Evolutionary conservation across 2,797 vertebrate species (phyloP), one percentile per base, ranked within the genome.

Genomic region (Amazona ochrocephala): DNA sequence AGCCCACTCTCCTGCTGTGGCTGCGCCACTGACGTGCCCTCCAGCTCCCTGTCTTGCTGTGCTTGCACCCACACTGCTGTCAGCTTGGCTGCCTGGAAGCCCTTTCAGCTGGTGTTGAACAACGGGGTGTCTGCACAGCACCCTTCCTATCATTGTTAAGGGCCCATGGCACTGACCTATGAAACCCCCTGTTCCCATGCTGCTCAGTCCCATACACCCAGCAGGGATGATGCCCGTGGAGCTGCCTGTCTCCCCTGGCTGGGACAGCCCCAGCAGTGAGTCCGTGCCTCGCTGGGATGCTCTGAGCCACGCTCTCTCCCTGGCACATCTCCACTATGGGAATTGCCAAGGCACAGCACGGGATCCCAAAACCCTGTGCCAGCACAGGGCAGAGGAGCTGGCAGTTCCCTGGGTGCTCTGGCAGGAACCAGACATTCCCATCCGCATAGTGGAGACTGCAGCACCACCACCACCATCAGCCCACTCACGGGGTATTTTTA

Each of bases 401-500:
- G 39, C 12, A 2, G 64, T 80, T 68, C 51, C 53, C 53, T 2
- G 8, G 42, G 45, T 8, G 4, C 66, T 85, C 68, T 86, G 67
- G 39, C 50, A 42, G 42, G 64, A 54, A 77, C 50, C 47, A 58
- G 75, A 77, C 54, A 2, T 90, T 92, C 86, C 54, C 67, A 56
- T 80, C 89, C 53, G 26, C 11, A 3, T 76, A 72, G 71, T 2
- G 1, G 89, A 77, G 76, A 45, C 83, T 65, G 47, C 50, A 88
- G 65, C 68, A 45, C 83, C 85, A 10, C 81, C 45, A 45, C 45
- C 34, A 34, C 48, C 90, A 16, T 22, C 56, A 15, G 61, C 94
- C 93, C 61, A 80, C 91, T 93, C 75, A 30, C 1, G 7, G 89
- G 84, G 50, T 96, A 95, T 95, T 97, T 96, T 95, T 96, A 96